Evolutionary conservation across 1,140 invertebrate genomes (phyloP), one percentile per base, ranked within the genome.

Genomic region (Pachypeltis micranthus): DNA sequence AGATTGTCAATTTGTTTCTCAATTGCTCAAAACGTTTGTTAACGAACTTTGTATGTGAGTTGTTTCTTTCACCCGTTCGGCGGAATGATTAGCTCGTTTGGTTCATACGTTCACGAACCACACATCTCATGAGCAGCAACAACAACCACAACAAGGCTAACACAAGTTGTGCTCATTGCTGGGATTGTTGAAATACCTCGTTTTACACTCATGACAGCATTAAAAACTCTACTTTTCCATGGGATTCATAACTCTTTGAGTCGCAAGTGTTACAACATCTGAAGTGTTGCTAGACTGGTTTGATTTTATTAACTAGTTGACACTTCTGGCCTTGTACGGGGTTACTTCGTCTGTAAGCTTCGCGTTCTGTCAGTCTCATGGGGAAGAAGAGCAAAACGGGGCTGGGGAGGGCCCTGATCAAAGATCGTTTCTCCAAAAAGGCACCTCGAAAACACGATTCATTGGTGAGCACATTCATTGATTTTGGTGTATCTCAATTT

Each of bases 401-500:
- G 26, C 76, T 91, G 51, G 89, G 89, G 0, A 80, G 85, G 66
- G 75, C 84, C 0, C 75, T 92, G 44, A 88, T 92, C 28, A 88
- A 83, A 71, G 84, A 90, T 72, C 80, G 87, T 67, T 90, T 90
- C 71, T 79, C 83, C 14, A 72, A 78, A 63, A 78, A 75, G 65
- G 31, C 7, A 39, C 67, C 54, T 57, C 69, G 64, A 44, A 67
- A 25, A 62, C 68, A 67, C 59, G 59, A 51, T 51, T 70, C 70
- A 7, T 66, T 70, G 63, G 70, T 71, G 67, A 64, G 67, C 62
- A n/a, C n/a, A n/a, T n/a, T n/a, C n/a, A n/a, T n/a, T n/a, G n/a
- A n/a, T n/a, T 1, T 12, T 24, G 16, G 2, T 56, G 23, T n/a
- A n/a, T n/a, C n/a, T n/a, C n/a, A n/a, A n/a, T n/a, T n/a, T n/a